Evolutionary conservation across 2,113 vertebrate genomes (phyloP), one percentile per base, ranked within the genome.

Genomic region (Leptodactylus fuscus): DNA sequence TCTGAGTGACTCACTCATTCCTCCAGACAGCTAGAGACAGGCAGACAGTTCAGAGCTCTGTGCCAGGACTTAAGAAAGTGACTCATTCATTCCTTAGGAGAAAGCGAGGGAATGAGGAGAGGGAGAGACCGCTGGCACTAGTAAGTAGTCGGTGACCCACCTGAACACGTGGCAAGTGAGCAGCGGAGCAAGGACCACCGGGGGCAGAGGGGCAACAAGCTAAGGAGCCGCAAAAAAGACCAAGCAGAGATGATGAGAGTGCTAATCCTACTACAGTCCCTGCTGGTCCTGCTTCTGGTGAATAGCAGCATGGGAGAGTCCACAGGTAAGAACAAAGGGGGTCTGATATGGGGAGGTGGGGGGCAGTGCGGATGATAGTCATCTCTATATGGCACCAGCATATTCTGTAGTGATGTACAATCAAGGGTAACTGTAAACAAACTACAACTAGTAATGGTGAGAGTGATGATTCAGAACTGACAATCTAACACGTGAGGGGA

Each of bases 51-150:
- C 24, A 32, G 44, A 24, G 48, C 0, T 24, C 2, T 48, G 13
- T 67, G 58, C 29, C 73, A 65, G 74, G 73, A 65, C 38, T 46
- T 34, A 58, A 55, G 71, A 83, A 51, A 77, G 83, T 85, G 83
- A 85, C 74, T 85, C 83, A 85, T 77, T 85, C 55, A 85, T 85
- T 85, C 83, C 83, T 78, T 53, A 32, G 60, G 29, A 27, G 44
- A 51, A 65, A 78, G 73, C 48, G 20, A 76, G 73, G 73, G 73
- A 82, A 73, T 55, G 67, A 82, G 41, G 18, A 71, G 65, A 67
- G 46, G 62, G 80, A 76, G 73, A 58, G 82, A 83, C 36, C 29
- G 70, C 69, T 83, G 81, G 53, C 82, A 65, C 36, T 13, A 24
- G 12, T 24, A 0, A n/a, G 9, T 3, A 22, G 16, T 70, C 82